Evolutionary conservation across 2,888 invertebrate genomes (phyloP), one percentile per base, ranked within the genome.

Genomic region (Byasa hedistus): DNA sequence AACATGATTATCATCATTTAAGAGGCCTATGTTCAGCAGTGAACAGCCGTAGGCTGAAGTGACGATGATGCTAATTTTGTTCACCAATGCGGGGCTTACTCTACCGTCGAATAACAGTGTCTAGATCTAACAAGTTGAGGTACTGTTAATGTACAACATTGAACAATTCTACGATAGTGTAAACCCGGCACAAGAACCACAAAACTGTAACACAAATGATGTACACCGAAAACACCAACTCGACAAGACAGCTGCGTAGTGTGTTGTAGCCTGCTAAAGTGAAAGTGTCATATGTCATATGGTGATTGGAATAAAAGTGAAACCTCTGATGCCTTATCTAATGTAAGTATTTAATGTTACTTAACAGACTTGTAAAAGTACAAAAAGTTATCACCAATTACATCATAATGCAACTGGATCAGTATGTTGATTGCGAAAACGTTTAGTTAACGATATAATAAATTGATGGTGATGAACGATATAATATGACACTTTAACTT

Each of bases 401-500:
- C 17, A 44, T 19, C 15, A 3, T 44, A 19, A 15, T 15, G 44
- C 17, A 44, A 44, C 15, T 4, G 44, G 44, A 44, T 15, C 19
- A 44, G 44, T 4, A 44, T 17, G 44, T 15, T 4, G 44, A 44
- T 17, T 15, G 44, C 12, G 44, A 15, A 44, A 17, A 10, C 32
- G 4, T 36, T 36, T 36, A 44, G 3, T 52, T 58, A 32, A 32
- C 10, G 32, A 32, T 32, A 32, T 32, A 32, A 32, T 32, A 32
- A 32, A 32, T 10, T 32, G 32, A 10, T 32, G 32, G 10, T 32
- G 32, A 32, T 32, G 32, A 32, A 44, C n/a, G 27, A 51, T 12
- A 51, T 24, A 51, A 51, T 63, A 24, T 36, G 62, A 61, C 66
- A 66, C 66, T 66, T 66, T 62, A 55, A 23, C 54, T 62, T 66